These are phyloP conservation scores for Dipodomys merriami DNA, from an alignment of 2,113 vertebrate genomes.

Conservation along the genomic window DNA sequence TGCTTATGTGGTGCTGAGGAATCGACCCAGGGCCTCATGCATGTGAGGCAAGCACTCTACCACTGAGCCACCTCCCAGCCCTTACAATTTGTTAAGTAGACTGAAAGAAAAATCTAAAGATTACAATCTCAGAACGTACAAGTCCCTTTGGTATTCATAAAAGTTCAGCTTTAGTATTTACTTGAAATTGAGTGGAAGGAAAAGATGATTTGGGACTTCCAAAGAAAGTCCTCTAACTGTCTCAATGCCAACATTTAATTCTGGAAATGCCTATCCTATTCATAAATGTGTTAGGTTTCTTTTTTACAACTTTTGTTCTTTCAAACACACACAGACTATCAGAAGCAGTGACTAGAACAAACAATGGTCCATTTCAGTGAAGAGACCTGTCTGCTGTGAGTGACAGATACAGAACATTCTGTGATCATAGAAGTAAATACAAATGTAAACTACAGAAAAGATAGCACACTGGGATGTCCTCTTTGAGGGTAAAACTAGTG, in stretches of 20 bases:
- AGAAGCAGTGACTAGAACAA: neutral
- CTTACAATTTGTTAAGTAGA: neutral
- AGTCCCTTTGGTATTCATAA: neutral
- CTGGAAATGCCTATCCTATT: neutral
- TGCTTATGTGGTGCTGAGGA: too few species aligned
- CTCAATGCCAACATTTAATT: slow-evolving; percentile 23
- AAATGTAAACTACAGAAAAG: neutral
- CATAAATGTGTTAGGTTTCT: neutral
- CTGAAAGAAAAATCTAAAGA: neutral
- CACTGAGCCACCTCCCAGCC: too few species aligned
- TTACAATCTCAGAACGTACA: neutral
- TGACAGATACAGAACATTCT: slow-evolving; percentile 31
- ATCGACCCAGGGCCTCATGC: too few species aligned
- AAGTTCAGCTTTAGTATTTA: neutral
- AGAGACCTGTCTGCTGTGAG: slow-evolving; percentile 26
- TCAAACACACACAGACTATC: neutral
- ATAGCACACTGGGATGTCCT: neutral
- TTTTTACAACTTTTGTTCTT: neutral
- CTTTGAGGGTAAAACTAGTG: neutral
- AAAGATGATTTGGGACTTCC: neutral
- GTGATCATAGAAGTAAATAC: neutral
- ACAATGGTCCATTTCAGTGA: slow-evolving; percentile 1
- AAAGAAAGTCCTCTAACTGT: neutral
- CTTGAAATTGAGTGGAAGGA: slow-evolving; percentile 24
- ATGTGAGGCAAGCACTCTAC: too few species aligned